Conservation (phyloP, 2,888 invertebrate species). For the Linnaemya vulpina region DNA sequence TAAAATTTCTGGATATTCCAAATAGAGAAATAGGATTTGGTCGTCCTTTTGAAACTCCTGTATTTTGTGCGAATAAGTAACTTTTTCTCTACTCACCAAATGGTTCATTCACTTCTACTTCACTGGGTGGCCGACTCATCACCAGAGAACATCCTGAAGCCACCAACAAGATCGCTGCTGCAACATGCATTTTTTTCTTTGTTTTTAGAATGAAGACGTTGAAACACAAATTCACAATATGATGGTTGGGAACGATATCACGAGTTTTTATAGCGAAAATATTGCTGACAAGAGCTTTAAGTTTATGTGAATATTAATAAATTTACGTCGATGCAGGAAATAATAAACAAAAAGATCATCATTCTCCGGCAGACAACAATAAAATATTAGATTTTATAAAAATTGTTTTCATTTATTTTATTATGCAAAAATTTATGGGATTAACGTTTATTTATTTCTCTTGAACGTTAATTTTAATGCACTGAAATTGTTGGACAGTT, state of each 20-base stretch:
- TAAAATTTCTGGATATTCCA: background rate
- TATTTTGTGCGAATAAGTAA: background rate
- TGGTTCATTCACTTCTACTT: background rate
- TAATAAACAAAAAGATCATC: too few relatives aligned
- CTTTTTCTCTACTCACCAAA: background rate
- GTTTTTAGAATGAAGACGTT: background rate
- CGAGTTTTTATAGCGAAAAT: background rate
- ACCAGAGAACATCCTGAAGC: background rate
- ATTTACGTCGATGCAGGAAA: too few relatives aligned
- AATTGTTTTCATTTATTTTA: too few relatives aligned
- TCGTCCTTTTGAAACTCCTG: background rate
- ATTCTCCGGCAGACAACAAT: too few relatives aligned
- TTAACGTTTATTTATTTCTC: too few relatives aligned
- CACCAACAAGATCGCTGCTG: background rate
- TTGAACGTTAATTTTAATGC: too few relatives aligned
- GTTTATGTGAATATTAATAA: too few relatives aligned
- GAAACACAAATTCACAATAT: background rate
- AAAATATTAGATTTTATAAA: too few relatives aligned
- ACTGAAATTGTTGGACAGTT: too few relatives aligned
- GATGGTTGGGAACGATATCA: background rate
- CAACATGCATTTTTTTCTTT: background rate
- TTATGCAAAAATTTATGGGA: too few relatives aligned
- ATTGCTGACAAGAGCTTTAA: background rate
- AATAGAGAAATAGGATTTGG: too few relatives aligned
- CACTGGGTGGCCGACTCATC: background rate